These are phyloP conservation scores for Apis laboriosa DNA, from an alignment of 1,140 invertebrate species.

Conservation along the genomic window DNA sequence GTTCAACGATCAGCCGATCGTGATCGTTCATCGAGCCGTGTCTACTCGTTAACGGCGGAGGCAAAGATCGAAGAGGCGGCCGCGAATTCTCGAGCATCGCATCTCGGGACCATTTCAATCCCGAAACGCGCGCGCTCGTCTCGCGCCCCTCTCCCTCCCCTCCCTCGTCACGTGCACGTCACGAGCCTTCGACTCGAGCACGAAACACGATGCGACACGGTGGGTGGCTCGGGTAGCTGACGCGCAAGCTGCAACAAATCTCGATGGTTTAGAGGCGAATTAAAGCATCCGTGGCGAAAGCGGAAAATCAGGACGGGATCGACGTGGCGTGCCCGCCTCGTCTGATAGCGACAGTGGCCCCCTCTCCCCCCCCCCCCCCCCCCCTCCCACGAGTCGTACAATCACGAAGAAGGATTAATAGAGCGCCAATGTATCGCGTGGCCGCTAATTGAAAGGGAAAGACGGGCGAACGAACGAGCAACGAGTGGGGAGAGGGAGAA, in stretches of 20 bases:
- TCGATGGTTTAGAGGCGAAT: conserved; percentile 16
- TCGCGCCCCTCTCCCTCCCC: not conserved
- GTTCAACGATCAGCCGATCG: not conserved
- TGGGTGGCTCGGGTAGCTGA: not conserved
- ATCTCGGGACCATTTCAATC: not conserved
- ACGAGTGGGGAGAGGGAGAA: not conserved
- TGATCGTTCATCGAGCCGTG: not conserved
- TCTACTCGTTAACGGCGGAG: not conserved
- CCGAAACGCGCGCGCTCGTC: not conserved
- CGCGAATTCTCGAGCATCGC: not conserved
- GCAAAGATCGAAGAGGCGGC: not conserved
- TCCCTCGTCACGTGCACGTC: not conserved
- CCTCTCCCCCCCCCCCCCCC: not conserved
- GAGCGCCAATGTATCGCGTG: conserved; percentile 35
- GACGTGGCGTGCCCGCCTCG: conserved; percentile 7
- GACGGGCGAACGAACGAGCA: conserved; percentile 9
- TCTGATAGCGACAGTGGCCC: not conserved
- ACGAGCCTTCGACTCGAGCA: not conserved
- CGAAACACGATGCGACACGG: not conserved
- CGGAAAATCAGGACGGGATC: not conserved
- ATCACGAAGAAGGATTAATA: conserved; percentile 58
- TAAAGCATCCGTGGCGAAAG: not conserved
- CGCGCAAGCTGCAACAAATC: conserved; percentile 17
- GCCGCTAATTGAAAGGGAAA: conserved; percentile 62
- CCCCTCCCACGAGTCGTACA: conserved; percentile 10